Conservation (phyloP, 2,797 vertebrate genomes). For the Coendou prehensilis region DNA sequence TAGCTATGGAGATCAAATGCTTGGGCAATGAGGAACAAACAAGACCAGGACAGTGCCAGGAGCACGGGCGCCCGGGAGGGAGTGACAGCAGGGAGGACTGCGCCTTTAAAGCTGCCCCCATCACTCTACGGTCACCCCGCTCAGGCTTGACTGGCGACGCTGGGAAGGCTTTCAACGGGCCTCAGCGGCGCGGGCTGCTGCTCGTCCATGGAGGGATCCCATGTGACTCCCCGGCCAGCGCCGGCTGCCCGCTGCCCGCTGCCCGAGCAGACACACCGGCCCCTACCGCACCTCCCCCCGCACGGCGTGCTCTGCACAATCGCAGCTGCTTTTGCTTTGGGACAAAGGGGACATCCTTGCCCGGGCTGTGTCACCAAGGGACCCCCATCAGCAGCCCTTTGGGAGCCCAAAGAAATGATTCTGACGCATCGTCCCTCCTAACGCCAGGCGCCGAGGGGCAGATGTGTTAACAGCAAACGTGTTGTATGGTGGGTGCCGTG, state of each 20-base stretch:
- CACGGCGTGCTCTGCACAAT: fast-evolving
- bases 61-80: fast-evolving
- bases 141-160: background rate
- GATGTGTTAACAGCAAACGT: background rate
- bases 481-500: fast-evolving
- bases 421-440: background rate
- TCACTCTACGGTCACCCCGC: fast-evolving
- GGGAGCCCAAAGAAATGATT: background rate
- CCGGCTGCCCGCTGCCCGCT: fast-evolving
- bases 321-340: fast-evolving
- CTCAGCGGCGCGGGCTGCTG: background rate
- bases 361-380: background rate
- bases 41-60: fast-evolving
- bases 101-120: background rate
- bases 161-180: fast-evolving
- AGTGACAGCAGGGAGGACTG: background rate
- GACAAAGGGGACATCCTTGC: fast-evolving
- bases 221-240: too few relatives aligned
- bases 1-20: background rate
- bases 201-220: fast-evolving
- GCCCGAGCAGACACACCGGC: background rate
- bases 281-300: fast-evolving
- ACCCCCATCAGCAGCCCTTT: background rate
- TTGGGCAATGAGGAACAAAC: background rate
- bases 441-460: fast-evolving